Evolutionary conservation across 37 sponge, comb jelly and placozoan genomes (phyloP).

Genomic region (Oscarella lobularis): DNA sequence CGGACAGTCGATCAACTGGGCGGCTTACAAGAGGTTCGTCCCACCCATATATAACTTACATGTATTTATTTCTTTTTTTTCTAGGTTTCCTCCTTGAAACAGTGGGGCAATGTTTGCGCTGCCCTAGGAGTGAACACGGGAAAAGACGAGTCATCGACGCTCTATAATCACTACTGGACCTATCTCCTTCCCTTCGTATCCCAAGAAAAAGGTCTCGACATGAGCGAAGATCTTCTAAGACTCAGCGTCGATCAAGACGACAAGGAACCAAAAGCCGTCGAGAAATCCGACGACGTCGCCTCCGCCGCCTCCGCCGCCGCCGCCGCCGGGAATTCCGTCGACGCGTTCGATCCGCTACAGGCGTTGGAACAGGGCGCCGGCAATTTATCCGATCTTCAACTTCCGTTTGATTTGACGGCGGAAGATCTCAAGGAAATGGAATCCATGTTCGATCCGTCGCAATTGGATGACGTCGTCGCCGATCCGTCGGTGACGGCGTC

Average conservation of each 20-base stretch:
- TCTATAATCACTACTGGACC: background rate
- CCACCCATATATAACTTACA: too few relatives aligned
- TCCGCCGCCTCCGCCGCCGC: background rate
- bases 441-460: background rate
- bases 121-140: background rate
- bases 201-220: background rate
- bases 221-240: background rate
- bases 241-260: background rate
- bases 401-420: background rate
- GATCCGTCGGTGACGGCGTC: background rate
- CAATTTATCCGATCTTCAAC: background rate
- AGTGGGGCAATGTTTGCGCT: background rate
- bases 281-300: background rate
- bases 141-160: background rate
- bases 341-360: background rate
- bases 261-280: background rate
- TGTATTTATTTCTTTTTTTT: too few relatives aligned
- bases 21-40: background rate
- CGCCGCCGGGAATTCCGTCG: background rate
- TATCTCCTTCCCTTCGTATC: background rate
- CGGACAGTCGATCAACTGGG: background rate
- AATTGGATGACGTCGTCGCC: background rate
- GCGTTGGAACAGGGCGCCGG: background rate
- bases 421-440: background rate
- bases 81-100: too few relatives aligned